Conservation (phyloP, 2,797 vertebrate genomes). For the Balearica regulorum region DNA sequence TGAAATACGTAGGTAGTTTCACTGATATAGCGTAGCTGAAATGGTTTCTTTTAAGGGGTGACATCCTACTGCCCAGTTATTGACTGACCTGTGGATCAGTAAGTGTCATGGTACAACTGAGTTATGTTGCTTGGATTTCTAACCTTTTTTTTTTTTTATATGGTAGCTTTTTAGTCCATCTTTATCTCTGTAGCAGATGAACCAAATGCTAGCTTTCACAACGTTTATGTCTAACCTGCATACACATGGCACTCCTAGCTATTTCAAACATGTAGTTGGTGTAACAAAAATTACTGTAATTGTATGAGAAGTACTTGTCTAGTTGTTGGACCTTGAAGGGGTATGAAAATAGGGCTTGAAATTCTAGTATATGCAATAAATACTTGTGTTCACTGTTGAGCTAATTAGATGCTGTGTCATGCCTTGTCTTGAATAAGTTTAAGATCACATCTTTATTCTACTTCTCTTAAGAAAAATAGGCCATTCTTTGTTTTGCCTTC, state of each 20-base stretch:
- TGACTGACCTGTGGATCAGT: not conserved
- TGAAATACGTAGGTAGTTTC: not conserved
- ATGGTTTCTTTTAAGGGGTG: not conserved
- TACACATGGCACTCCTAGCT: not conserved
- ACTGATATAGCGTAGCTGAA: not conserved
- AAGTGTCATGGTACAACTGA: not conserved
- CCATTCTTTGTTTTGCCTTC: not conserved
- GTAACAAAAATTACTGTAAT: not conserved
- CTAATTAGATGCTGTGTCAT: not conserved
- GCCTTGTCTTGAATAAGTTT: not conserved
- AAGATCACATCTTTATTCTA: not conserved
- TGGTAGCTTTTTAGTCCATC: not conserved
- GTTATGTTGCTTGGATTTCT: not conserved
- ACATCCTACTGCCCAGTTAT: not conserved
- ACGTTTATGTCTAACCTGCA: not conserved
- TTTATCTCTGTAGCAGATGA: not conserved
- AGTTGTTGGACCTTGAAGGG: no score
- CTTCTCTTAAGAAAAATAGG: not conserved
- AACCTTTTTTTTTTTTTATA: not conserved
- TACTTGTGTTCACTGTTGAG: not conserved
- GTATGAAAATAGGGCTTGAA: not conserved
- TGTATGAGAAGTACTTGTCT: not conserved
- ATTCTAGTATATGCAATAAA: not conserved
- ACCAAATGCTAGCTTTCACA: not conserved
- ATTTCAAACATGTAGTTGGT: not conserved